These are phyloP conservation scores for Drosophila pegasa DNA, from an alignment of 2,888 invertebrate genomes.

Conservation along the genomic window DNA sequence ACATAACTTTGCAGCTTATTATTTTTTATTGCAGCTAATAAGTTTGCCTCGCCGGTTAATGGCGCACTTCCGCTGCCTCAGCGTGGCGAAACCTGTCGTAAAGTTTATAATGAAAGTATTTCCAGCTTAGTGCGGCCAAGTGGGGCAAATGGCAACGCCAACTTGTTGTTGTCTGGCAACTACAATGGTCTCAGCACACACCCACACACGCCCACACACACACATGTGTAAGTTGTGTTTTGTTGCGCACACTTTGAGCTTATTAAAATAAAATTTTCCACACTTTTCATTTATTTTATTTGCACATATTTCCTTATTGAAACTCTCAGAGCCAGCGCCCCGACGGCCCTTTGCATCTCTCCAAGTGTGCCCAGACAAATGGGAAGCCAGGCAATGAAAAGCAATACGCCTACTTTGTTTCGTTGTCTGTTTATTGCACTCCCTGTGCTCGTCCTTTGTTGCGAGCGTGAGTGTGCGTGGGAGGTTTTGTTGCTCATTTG, in stretches of 20 bases:
- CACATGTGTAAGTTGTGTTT: slow-evolving; percentile 15
- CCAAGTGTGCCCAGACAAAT: slow-evolving; percentile 34
- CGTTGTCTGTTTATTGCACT: slow-evolving; percentile 51
- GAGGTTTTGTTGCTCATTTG: slow-evolving; percentile 62
- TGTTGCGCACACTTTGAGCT: slow-evolving; percentile 47
- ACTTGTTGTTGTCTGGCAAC: slow-evolving; percentile 53
- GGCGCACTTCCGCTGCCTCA: slow-evolving; percentile 74
- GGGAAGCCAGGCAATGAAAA: slow-evolving; percentile 32
- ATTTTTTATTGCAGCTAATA: slow-evolving; percentile 79
- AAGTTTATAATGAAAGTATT: slow-evolving; percentile 79
- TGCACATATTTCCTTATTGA: slow-evolving; percentile 68
- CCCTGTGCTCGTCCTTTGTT: slow-evolving; percentile 25
- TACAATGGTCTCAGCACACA: slow-evolving; percentile 34
- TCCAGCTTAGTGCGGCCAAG: slow-evolving; percentile 59
- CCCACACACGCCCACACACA: slow-evolving; percentile 5
- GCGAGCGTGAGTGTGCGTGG: slow-evolving; percentile 11
- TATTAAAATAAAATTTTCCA: slow-evolving; percentile 65
- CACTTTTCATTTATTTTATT: slow-evolving; percentile 68
- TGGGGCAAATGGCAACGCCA: slow-evolving; percentile 25
- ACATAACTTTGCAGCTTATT: slow-evolving; percentile 80
- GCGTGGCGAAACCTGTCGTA: slow-evolving; percentile 68
- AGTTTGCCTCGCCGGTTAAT: slow-evolving; percentile 76
- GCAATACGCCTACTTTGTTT: slow-evolving; percentile 21
- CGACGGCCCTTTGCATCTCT: slow-evolving; percentile 22
- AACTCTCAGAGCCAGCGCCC: slow-evolving; percentile 49